Evolutionary conservation across 2,797 vertebrate genomes (phyloP), one percentile per base, ranked within the genome.

Genomic region (Benthosema pterotum): DNA sequence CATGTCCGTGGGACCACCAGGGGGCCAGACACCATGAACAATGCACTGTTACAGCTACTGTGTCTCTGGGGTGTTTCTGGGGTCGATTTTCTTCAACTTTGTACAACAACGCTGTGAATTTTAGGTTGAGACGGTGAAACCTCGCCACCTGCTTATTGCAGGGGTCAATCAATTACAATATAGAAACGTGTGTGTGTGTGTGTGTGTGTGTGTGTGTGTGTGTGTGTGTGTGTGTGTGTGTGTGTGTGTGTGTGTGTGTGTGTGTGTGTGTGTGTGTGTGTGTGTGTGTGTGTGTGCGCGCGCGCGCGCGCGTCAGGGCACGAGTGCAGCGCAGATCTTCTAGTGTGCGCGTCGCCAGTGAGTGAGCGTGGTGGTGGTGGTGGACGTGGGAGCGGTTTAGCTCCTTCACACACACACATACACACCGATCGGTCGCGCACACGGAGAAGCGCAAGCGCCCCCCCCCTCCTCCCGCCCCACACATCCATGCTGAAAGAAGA

Each of bases 401-500:
- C 28, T 76, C 70, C 56, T 73, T 65, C 74, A 51, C 81, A 64
- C 47, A 32, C 28, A 6, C 28, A 25, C 25, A 2, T 5, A 25
- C 25, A 2, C 9, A 2, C 43, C n/a, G n/a, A n/a, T n/a, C n/a
- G n/a, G n/a, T n/a, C 45, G 5, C 1, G 5, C 12, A 46, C 45
- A 3, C 43, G n/a, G 5, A n/a, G 13, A n/a, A 6, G 13, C 4
- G 3, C 12, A n/a, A 9, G 32, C 7, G 1, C 1, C 32, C 32
- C 32, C 32, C 32, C 32, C 5, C 7, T 9, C 7, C 65, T 75
- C 83, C 76, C 80, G 75, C 69, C 77, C 63, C 49, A 69, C 80
- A 65, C 80, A 84, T 87, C 82, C 84, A 65, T 71, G 78, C 77
- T 15, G 83, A 84, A 87, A 79, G 83, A n/a, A n/a, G n/a, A n/a